A percentile compares a stretch with the other conserved stretches of the same genome.
Evolutionary conservation across 2,113 vertebrate species (phyloP).

Genomic region (Myrmecophaga tridactyla): DNA sequence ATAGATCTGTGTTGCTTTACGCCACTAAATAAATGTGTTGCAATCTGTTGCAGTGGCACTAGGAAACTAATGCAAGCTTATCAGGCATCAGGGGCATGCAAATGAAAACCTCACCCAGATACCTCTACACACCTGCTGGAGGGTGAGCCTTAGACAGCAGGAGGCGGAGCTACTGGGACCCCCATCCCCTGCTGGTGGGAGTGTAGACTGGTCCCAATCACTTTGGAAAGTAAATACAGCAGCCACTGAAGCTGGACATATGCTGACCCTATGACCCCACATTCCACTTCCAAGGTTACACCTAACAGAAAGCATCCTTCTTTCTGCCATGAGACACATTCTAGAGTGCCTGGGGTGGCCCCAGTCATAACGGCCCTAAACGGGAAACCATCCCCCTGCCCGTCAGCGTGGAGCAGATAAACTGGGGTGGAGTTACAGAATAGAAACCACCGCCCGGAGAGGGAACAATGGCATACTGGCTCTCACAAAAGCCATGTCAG

Average conservation of each 20-base stretch:
- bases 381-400: neutral
- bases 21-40: too few species aligned
- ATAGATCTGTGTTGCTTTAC: too few species aligned
- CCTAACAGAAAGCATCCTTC: neutral
- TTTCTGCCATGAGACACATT: neutral
- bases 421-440: neutral
- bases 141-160: neutral
- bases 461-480: neutral
- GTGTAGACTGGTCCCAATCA: neutral
- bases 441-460: neutral
- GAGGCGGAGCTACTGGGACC: neutral
- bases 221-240: neutral
- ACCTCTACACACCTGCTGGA: neutral
- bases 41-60: neutral
- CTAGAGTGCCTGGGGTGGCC: neutral
- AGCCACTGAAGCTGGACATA: neutral
- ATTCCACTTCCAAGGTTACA: neutral
- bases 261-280: neutral
- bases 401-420: neutral
- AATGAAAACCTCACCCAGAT: neutral
- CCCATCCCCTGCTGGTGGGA: neutral
- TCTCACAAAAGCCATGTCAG: neutral
- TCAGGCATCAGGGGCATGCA: neutral
- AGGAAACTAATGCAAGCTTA: neutral
- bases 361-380: neutral